phyloP scores from a whole-genome alignment of 2,888 invertebrate species.

The Dolichopus griseipennis region DNA sequence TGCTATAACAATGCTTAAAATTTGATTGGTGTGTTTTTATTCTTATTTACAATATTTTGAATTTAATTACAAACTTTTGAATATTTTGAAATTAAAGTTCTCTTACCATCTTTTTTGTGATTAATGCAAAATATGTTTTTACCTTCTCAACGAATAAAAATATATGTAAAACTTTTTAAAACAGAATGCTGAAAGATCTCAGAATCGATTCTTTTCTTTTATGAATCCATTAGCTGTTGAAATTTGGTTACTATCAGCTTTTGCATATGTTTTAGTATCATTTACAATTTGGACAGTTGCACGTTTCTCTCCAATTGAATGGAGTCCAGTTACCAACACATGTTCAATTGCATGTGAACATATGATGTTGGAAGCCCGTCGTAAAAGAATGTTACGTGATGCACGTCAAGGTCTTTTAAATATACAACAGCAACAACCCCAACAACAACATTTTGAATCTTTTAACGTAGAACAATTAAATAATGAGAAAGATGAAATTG shows the following conservation, averaged over 20 bases:
- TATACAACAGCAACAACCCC: not conserved
- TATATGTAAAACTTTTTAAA: too few relatives aligned
- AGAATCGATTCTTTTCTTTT: slow-evolving; percentile 69
- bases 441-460: not conserved
- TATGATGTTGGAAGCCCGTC: slow-evolving; percentile 19
- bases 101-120: too few relatives aligned
- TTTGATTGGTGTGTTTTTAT: too few relatives aligned
- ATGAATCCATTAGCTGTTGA: slow-evolving; percentile 75
- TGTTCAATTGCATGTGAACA: slow-evolving; percentile 48
- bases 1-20: too few relatives aligned
- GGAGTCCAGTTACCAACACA: slow-evolving; percentile 54
- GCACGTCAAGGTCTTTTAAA: not conserved
- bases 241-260: slow-evolving; percentile 73
- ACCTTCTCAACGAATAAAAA: too few relatives aligned
- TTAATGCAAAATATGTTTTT: too few relatives aligned
- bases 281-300: slow-evolving; percentile 77
- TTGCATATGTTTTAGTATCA: slow-evolving; percentile 71
- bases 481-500: slow-evolving; percentile 12
- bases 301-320: slow-evolving; percentile 74
- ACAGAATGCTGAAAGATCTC: slow-evolving; percentile 52
- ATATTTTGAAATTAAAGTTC: too few relatives aligned
- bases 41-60: too few relatives aligned
- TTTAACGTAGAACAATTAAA: not conserved
- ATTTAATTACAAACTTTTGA: too few relatives aligned
- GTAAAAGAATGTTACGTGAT: slow-evolving; percentile 10